These are phyloP conservation scores for Rhabdophis nuchalis DNA, from an alignment of 2,797 vertebrate species.

Conservation along the genomic window DNA sequence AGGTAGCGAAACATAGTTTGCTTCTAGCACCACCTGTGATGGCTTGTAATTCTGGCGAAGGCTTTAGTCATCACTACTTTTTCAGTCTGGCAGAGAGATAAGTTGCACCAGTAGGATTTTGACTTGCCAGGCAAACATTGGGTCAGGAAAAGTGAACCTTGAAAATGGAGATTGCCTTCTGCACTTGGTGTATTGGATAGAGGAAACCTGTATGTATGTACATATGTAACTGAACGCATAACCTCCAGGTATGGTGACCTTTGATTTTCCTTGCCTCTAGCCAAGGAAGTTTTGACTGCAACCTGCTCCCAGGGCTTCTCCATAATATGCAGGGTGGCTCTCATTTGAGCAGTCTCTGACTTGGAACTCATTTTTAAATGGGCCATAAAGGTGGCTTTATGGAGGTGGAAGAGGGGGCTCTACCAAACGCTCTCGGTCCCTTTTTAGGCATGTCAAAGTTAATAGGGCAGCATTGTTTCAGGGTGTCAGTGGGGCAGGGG, in stretches of 20 bases:
- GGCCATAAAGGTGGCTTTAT: background rate
- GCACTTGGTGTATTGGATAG: background rate
- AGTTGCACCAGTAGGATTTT: background rate
- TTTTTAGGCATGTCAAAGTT: background rate
- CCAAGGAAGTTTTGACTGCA: background rate
- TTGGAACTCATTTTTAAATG: background rate
- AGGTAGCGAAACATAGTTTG: background rate
- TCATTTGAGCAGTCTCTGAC: background rate
- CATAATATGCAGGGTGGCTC: background rate
- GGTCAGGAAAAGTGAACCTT: background rate
- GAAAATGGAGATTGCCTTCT: background rate
- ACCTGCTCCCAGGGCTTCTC: background rate
- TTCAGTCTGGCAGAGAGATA: background rate
- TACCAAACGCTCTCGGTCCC: background rate
- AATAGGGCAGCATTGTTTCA: background rate
- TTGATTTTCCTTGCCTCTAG: background rate
- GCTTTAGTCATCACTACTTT: background rate
- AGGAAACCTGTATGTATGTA: background rate
- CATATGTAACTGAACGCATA: background rate
- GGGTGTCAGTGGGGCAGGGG: background rate
- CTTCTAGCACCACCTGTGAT: background rate
- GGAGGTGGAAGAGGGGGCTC: background rate
- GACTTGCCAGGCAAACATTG: background rate
- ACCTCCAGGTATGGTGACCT: background rate
- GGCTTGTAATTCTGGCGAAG: background rate